phyloP scores from a whole-genome alignment of 2,113 vertebrate species.

The Gymnorhina tibicen region DNA sequence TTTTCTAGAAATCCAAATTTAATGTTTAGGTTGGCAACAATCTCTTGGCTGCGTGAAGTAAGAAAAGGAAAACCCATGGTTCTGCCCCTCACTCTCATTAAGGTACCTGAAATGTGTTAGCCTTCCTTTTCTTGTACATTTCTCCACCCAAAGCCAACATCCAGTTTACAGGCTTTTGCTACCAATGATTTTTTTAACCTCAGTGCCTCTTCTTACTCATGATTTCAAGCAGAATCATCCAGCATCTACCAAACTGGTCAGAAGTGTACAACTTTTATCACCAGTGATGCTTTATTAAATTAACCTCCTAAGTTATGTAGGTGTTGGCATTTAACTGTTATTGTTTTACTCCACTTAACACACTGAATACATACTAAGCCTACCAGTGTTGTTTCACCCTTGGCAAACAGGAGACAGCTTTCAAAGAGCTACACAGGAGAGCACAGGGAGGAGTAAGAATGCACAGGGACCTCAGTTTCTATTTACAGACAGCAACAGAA shows the following conservation, averaged over 20 bases:
- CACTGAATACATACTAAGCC: rapidly evolving
- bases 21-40: rapidly evolving
- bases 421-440: background rate
- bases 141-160: background rate
- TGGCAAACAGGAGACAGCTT: background rate
- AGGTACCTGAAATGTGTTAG: background rate
- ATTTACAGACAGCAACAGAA: background rate
- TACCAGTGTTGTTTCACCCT: background rate
- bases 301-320: background rate
- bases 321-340: background rate
- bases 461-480: background rate
- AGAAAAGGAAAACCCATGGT: background rate
- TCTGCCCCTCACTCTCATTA: background rate
- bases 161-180: background rate
- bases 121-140: background rate
- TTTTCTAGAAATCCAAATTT: background rate
- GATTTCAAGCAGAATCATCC: background rate
- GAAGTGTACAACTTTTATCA: background rate
- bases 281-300: background rate
- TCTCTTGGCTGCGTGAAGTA: background rate
- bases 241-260: background rate
- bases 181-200: background rate
- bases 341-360: background rate
- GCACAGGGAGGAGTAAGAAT: background rate
- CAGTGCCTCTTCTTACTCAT: background rate